A percentile compares a stretch with the other conserved stretches of the same genome.
phyloP scores from a whole-genome alignment of 2,113 vertebrate genomes.

The Carassius gibelio region DNA sequence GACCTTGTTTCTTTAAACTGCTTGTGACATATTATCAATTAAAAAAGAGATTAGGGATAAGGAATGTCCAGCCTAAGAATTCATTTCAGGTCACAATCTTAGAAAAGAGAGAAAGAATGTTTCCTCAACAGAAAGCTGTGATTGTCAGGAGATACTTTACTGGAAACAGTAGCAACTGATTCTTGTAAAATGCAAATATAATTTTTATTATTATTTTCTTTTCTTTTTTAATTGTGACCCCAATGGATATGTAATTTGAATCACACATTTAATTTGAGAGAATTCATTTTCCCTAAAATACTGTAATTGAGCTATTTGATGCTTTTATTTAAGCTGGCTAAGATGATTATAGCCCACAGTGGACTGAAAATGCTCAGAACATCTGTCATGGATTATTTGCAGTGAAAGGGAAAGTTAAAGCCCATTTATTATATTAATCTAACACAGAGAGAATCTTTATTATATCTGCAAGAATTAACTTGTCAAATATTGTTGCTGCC shows the following conservation, averaged over 20 bases:
- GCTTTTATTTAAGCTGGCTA: conserved; percentile 58
- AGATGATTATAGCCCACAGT: conserved; percentile 55
- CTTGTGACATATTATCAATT: conserved; percentile 48
- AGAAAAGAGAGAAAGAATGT: background rate
- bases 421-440: conserved; percentile 9
- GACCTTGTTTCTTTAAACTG: conserved; percentile 31
- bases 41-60: conserved; percentile 26
- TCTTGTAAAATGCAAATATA: conserved; percentile 1
- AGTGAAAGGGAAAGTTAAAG: conserved; percentile 17
- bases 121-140: background rate
- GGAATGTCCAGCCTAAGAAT: conserved; percentile 34
- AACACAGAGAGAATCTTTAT: background rate
- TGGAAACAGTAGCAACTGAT: background rate
- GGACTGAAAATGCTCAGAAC: conserved; percentile 51
- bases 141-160: background rate
- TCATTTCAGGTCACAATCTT: conserved; percentile 36
- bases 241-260: conserved; percentile 39
- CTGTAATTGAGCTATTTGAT: conserved; percentile 50
- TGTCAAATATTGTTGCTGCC: background rate
- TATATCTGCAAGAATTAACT: background rate
- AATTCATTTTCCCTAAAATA: conserved; percentile 49
- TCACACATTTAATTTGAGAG: conserved; percentile 52
- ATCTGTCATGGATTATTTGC: conserved; percentile 53
- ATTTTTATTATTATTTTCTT: background rate
- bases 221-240: background rate